These are phyloP conservation scores for Willowsia nigromaculata DNA, from an alignment of 2,888 invertebrate species.

Conservation along the genomic window DNA sequence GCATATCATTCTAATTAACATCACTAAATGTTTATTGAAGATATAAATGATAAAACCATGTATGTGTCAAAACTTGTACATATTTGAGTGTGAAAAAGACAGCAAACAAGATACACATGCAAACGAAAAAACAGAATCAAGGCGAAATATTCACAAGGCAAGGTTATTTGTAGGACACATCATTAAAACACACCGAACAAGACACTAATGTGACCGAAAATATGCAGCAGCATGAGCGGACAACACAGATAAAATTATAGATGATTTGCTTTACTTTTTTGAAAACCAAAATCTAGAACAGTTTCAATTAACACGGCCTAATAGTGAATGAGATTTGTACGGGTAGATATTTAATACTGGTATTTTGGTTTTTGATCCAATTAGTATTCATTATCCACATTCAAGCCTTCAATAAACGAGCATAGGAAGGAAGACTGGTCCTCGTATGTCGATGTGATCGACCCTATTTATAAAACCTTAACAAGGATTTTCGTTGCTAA, in stretches of 20 bases:
- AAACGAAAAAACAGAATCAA: not conserved
- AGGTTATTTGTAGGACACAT: slow-evolving; percentile 46
- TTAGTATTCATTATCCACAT: slow-evolving; percentile 19
- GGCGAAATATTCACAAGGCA: not conserved
- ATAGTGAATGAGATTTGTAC: not conserved
- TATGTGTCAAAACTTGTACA: not conserved
- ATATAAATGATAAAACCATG: not conserved
- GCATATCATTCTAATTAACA: slow-evolving; percentile 10
- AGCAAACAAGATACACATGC: not conserved
- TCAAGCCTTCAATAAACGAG: not conserved
- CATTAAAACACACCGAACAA: not conserved
- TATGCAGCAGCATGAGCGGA: not conserved
- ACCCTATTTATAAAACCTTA: slow-evolving; percentile 27
- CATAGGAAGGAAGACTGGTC: not conserved
- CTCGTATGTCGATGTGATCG: not conserved
- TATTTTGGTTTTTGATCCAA: slow-evolving; percentile 33
- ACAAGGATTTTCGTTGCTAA: not conserved
- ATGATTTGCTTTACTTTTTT: not conserved
- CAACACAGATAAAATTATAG: not conserved
- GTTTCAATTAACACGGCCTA: slow-evolving; percentile 21
- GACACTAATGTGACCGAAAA: slow-evolving; percentile 34
- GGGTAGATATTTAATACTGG: not conserved
- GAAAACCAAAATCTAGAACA: not conserved
- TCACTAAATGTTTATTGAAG: not conserved
- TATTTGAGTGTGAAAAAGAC: slow-evolving; percentile 20